Conservation (phyloP, 2,797 vertebrate species). For the Arremon brunneinucha region DNA sequence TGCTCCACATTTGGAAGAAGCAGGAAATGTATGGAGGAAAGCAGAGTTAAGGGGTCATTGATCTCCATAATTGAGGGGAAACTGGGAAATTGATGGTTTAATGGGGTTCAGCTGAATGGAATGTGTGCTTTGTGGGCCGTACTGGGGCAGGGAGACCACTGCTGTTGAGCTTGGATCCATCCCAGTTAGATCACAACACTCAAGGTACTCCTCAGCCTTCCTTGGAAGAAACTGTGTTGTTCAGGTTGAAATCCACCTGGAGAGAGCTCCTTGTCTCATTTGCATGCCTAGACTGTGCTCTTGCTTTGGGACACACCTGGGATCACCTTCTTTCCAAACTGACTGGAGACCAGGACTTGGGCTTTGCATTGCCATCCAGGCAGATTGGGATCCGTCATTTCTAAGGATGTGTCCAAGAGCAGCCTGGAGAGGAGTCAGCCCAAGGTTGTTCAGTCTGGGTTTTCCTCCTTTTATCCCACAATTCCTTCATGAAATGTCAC, state of each 20-base stretch:
- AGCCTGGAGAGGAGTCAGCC: background rate
- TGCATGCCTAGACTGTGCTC: background rate
- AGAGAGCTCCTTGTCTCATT: background rate
- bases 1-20: constrained; percentile 38
- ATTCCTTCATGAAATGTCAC: background rate
- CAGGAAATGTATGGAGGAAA: constrained; percentile 46
- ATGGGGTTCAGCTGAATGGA: background rate
- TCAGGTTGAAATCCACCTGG: background rate
- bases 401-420: background rate
- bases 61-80: constrained; percentile 51
- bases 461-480: background rate
- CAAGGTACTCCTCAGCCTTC: background rate
- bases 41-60: constrained; percentile 46
- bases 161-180: background rate
- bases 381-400: background rate
- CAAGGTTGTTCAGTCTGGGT: background rate
- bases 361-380: background rate
- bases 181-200: background rate
- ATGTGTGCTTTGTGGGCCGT: background rate
- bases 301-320: background rate
- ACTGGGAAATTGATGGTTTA: constrained; percentile 50
- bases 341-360: background rate
- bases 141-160: background rate
- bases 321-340: background rate
- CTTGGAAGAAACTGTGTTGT: background rate